phyloP scores from a whole-genome alignment of 2,797 vertebrate species.

The Nothura maculosa region DNA sequence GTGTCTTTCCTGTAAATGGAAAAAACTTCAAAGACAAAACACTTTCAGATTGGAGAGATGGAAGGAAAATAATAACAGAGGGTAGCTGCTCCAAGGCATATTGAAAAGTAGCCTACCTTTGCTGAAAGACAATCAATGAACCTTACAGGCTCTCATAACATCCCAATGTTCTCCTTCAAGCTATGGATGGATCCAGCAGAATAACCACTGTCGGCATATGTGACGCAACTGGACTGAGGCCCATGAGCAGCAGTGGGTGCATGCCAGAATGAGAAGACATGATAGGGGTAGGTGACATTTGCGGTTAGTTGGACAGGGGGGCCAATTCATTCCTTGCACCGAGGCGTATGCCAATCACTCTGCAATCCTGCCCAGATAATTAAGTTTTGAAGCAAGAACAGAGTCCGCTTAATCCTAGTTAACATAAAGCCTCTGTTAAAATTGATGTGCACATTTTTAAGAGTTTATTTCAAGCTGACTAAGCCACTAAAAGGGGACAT shows the following conservation, averaged over 20 bases:
- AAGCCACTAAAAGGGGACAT: constrained; percentile 1
- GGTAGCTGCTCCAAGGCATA: neutral
- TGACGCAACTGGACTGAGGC: constrained; percentile 14
- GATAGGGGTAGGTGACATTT: neutral
- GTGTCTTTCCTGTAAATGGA: neutral
- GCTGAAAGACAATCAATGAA: neutral
- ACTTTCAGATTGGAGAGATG: neutral
- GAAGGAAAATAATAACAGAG: neutral
- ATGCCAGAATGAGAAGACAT: neutral
- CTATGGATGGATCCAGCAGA: neutral
- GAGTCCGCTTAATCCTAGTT: constrained; percentile 39
- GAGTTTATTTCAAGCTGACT: constrained; percentile 40
- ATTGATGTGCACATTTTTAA: constrained; percentile 34
- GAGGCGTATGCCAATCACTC: neutral
- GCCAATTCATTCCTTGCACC: neutral
- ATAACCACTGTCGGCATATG: accelerated
- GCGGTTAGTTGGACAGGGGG: neutral
- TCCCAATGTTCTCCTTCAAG: neutral
- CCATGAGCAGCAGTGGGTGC: accelerated
- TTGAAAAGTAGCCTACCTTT: accelerated
- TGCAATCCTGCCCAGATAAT: neutral
- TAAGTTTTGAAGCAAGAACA: constrained; percentile 15
- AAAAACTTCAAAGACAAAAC: neutral
- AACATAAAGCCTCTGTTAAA: constrained; percentile 9
- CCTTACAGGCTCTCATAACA: neutral